Evolutionary conservation across 2,888 invertebrate species (phyloP).

Genomic region (Mesochorus sp.): DNA sequence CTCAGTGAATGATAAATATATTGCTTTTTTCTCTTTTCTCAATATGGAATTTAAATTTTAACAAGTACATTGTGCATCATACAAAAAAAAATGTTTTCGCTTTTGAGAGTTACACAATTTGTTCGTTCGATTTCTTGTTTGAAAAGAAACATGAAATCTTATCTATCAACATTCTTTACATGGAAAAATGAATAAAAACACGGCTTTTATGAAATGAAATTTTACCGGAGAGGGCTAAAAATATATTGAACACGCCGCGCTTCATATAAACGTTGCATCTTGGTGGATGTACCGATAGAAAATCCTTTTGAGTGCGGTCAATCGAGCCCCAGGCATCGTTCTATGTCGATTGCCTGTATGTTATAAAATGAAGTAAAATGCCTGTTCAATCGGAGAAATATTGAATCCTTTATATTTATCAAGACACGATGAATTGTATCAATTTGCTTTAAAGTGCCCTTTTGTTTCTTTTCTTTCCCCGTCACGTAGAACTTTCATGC

Average conservation of each 20-base stretch:
- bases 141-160: no score
- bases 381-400: neutral
- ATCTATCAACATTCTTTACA: no score
- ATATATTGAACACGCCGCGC: neutral
- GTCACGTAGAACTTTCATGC: no score
- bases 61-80: no score
- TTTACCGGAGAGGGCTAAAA: neutral
- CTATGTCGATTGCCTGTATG: constrained; percentile 18
- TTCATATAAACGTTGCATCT: neutral
- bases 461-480: neutral
- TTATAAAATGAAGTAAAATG: neutral
- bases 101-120: no score
- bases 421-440: neutral
- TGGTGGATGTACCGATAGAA: neutral
- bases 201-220: neutral
- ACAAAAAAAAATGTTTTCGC: no score
- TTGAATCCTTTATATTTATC: neutral
- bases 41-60: no score
- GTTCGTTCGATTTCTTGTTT: no score
- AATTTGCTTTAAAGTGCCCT: neutral
- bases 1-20: no score
- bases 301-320: neutral
- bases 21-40: no score
- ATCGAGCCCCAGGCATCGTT: constrained; percentile 1
- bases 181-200: neutral